A percentile compares a stretch with the other conserved stretches of the same genome.
phyloP scores from a whole-genome alignment of 2,797 vertebrate genomes.

The Manis javanica region DNA sequence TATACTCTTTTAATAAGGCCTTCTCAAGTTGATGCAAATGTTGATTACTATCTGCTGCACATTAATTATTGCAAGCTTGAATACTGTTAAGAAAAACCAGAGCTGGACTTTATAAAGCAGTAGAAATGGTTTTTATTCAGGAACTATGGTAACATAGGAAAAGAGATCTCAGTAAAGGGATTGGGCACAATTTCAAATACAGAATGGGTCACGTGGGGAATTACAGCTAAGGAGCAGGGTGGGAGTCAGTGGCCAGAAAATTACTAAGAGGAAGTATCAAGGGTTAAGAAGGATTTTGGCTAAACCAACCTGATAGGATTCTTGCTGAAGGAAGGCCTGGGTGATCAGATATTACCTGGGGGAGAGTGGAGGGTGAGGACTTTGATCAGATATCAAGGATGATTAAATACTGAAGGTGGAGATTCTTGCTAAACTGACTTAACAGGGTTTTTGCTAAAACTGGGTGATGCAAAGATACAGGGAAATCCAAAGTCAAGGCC shows the following conservation, averaged over 20 bases:
- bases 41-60: conserved; percentile 57
- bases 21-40: conserved; percentile 50
- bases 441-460: neutral
- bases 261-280: neutral
- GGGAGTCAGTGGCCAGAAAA: neutral
- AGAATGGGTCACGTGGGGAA: neutral
- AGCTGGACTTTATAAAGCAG: neutral
- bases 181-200: neutral
- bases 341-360: neutral
- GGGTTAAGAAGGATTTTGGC: neutral
- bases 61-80: conserved; percentile 24
- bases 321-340: neutral
- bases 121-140: conserved; percentile 18
- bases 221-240: neutral
- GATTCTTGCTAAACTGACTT: neutral
- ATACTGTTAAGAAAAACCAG: conserved; percentile 37
- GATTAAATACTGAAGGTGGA: neutral
- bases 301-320: neutral
- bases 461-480: neutral
- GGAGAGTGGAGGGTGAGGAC: neutral
- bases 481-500: neutral
- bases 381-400: conserved; percentile 2
- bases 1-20: conserved; percentile 44
- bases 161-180: neutral
- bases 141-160: neutral